Base-by-base conservation (phyloP, 1,140 invertebrate species). In the Calephelis virginiensis region DNA sequence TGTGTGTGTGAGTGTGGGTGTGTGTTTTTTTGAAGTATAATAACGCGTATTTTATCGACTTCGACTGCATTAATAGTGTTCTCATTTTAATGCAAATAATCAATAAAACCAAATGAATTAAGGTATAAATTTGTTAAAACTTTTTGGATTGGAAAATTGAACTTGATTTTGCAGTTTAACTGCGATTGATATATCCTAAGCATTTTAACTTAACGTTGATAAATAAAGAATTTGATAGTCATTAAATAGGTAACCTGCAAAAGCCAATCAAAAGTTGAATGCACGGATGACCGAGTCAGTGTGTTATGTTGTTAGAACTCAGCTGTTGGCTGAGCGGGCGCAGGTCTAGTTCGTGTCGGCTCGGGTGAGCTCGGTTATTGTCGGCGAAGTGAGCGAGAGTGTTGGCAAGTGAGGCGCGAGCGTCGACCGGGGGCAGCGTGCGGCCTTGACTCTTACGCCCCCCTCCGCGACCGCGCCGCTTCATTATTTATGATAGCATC, bases 391-490 rank as follows among this genome's bases (percentile, higher is more conserved):
- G 80, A 87, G 80, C 72, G 80, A 82, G 86, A 86, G 70, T 65
- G 68, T 70, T 79, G 83, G 81, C 84, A 90, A 87, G 85, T 86
- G 83, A 82, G 82, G 80, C 85, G 82, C 86, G 83, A 89, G 78
- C 85, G 83, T 77, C 85, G 90, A 91, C 92, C 86, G 92, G 92
- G 93, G 93, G 93, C 93, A 94, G 90, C 93, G 93, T 93, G 93
- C 93, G 93, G 92, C 93, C 93, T 94, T 94, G 93, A 94, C 93
- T 94, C 92, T 93, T 92, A 87, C 82, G 84, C 81, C 74, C 75
- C 73, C 66, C 70, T 68, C 74, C 75, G 28, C 28, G 5, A 28
- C 75, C 78, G 81, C 81, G 76, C 83, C 82, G 83, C 84, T 81
- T 87, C 82, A 85, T 87, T 90, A 89, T 90, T 88, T 89, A 90